Conservation (phyloP, 1,140 invertebrate species). For the Drosophila miranda region DNA sequence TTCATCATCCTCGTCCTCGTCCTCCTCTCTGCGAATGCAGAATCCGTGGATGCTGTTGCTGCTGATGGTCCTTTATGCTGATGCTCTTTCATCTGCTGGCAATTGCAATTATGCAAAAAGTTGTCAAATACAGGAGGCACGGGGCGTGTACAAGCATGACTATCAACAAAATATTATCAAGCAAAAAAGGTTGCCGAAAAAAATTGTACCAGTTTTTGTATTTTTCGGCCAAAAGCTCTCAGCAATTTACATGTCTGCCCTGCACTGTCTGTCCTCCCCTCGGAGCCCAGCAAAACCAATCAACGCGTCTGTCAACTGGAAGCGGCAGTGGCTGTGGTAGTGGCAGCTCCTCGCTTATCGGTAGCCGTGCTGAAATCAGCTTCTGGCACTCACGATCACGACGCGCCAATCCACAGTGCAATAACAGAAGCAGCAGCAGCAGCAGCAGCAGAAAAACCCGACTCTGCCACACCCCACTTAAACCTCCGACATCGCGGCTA, state of each 20-base stretch:
- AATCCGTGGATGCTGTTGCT: neutral
- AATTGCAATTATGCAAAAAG: conserved; percentile 72
- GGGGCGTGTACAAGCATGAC: conserved; percentile 55
- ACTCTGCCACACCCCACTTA: neutral
- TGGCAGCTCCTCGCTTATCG: conserved; percentile 62
- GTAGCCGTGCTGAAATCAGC: conserved; percentile 76
- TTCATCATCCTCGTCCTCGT: conserved; percentile 6
- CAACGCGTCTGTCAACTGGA: conserved; percentile 76
- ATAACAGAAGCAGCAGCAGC: conserved; percentile 10
- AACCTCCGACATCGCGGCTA: neutral
- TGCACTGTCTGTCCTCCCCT: conserved; percentile 6
- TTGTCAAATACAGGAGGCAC: conserved; percentile 63
- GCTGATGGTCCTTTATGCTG: neutral
- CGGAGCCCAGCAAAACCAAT: conserved; percentile 73
- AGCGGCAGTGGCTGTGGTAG: conserved; percentile 19
- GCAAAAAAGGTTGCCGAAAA: conserved; percentile 42
- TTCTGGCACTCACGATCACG: conserved; percentile 81
- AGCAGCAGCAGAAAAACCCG: neutral
- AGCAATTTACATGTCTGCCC: conserved; percentile 79
- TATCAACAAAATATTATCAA: conserved; percentile 71
- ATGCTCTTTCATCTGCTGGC: conserved; percentile 19
- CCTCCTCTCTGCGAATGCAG: neutral
- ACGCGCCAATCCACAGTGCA: conserved; percentile 35
- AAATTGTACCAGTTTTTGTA: conserved; percentile 60
- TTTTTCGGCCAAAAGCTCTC: conserved; percentile 30